These are phyloP conservation scores for Diuraphis noxia DNA, from an alignment of 1,140 invertebrate species.

Conservation along the genomic window DNA sequence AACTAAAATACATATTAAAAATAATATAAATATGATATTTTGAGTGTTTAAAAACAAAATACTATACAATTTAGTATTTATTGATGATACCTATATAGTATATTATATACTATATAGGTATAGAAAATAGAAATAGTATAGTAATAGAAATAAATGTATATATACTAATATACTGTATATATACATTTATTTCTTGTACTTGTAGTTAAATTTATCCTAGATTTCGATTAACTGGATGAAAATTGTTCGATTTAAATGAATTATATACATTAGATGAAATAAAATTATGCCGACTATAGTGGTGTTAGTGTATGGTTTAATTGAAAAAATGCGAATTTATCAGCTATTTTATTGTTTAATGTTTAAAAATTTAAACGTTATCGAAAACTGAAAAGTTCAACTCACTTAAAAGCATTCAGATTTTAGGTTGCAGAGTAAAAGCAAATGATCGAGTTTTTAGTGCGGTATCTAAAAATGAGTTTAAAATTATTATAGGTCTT, in stretches of 20 bases:
- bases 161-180: too few relatives aligned
- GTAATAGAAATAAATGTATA: too few relatives aligned
- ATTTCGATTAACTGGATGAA: background rate
- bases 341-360: background rate
- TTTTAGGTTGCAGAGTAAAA: background rate
- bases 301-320: background rate
- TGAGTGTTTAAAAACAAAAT: background rate
- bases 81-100: too few relatives aligned
- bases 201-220: background rate
- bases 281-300: background rate
- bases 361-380: background rate
- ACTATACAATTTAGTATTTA: background rate
- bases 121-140: too few relatives aligned
- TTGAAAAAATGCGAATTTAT: background rate
- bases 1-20: background rate
- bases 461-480: background rate
- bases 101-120: too few relatives aligned
- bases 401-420: background rate
- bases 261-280: background rate
- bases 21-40: too few relatives aligned
- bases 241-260: background rate
- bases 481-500: background rate
- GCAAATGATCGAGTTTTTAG: background rate
- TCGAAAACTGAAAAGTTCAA: background rate
- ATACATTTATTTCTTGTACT: background rate